Evolutionary conservation across 1,140 invertebrate species (phyloP), one percentile per base, ranked within the genome.

Genomic region (Catajapyx aquilonaris): DNA sequence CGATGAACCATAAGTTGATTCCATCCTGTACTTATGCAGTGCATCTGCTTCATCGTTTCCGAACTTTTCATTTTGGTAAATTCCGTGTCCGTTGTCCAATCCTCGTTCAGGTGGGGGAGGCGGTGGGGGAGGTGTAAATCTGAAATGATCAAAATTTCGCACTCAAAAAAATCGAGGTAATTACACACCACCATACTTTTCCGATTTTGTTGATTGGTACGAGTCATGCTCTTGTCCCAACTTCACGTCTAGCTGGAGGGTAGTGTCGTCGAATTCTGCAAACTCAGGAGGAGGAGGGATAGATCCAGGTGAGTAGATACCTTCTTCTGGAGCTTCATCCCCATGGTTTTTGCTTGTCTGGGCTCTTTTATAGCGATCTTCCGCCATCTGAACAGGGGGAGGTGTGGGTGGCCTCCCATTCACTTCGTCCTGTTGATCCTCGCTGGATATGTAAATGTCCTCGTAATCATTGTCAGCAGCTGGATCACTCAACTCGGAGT

Each of bases 51-150:
- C n/a, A n/a, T n/a, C n/a, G n/a, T n/a, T n/a, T n/a, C n/a, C n/a
- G n/a, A n/a, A n/a, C n/a, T n/a, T n/a, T n/a, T n/a, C n/a, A n/a
- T n/a, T n/a, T n/a, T n/a, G n/a, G n/a, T n/a, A n/a, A n/a, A n/a
- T n/a, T n/a, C n/a, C n/a, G n/a, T n/a, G n/a, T n/a, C n/a, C n/a
- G n/a, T n/a, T n/a, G n/a, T n/a, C n/a, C n/a, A n/a, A n/a, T n/a
- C n/a, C n/a, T n/a, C n/a, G n/a, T n/a, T n/a, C n/a, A n/a, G 66
- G 65, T 2, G 68, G 69, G 20, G 73, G 66, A 0, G 72, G 71
- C 0, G 72, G 68, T 1, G 71, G 68, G 2, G 68, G 70, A 5
- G 68, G 62, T 0, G 67, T 46, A n/a, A 40, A 44, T 2, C 38
- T 33, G 25, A 20, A 16, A 4, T 7, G 23, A 28, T 9, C 7